phyloP scores from a whole-genome alignment of 2,113 vertebrate genomes.

The Platycercus adscitus region DNA sequence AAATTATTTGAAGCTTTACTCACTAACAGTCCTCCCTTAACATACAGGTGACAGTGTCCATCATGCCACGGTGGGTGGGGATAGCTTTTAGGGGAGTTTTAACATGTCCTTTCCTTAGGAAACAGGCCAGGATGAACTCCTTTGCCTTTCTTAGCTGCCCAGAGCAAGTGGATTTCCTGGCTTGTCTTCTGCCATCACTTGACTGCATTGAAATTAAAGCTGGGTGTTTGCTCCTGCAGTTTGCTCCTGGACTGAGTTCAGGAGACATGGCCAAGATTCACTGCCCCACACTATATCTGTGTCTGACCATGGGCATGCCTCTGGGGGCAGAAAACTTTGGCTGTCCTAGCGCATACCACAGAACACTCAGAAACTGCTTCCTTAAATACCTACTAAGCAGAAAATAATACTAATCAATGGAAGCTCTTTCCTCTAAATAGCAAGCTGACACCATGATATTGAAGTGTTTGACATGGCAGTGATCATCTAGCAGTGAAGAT shows the following conservation, averaged over 20 bases:
- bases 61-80: not conserved
- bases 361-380: not conserved
- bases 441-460: not conserved
- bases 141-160: not conserved
- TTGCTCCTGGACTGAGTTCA: not conserved
- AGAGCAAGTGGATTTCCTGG: not conserved
- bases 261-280: not conserved
- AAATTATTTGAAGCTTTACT: not conserved
- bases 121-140: not conserved
- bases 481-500: not conserved
- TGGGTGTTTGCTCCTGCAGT: not conserved
- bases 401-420: not conserved
- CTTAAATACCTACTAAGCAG: not conserved
- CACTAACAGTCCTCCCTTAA: not conserved
- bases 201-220: not conserved
- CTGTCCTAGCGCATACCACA: not conserved
- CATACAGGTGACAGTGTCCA: not conserved
- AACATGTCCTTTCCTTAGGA: not conserved
- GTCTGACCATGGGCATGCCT: not conserved
- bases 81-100: not conserved
- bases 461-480: not conserved
- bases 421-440: not conserved
- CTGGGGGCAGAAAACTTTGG: not conserved
- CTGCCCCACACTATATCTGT: not conserved
- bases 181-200: not conserved